Conservation (phyloP, 2,113 vertebrate genomes). For the rabbit (Oryctolagus cuniculus) region mOryCun1.1 NC_091433.1:12091001-12091500, state of each 20-base stretch:
- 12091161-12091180: neutral
- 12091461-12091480: constrained; percentile 6
- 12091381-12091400: neutral
- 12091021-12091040: neutral
- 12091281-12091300: constrained; percentile 26
- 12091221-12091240: neutral
- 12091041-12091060: constrained; percentile 18
- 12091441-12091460: constrained; percentile 24
- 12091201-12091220: constrained; percentile 15
- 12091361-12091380: constrained; percentile 34
- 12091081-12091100: neutral
- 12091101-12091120: neutral
- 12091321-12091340: constrained; percentile 17
- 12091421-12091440: constrained; percentile 20
- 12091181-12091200: neutral
- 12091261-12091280: neutral
- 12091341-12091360: neutral
- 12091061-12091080: neutral
- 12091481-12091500: constrained; percentile 6
- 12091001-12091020: neutral
- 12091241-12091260: neutral
- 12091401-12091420: constrained; percentile 9
- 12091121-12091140: neutral
- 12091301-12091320: constrained; percentile 20
- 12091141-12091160: neutral